phyloP scores from a whole-genome alignment of 2,888 invertebrate species.

The Heliconius cydno region DNA sequence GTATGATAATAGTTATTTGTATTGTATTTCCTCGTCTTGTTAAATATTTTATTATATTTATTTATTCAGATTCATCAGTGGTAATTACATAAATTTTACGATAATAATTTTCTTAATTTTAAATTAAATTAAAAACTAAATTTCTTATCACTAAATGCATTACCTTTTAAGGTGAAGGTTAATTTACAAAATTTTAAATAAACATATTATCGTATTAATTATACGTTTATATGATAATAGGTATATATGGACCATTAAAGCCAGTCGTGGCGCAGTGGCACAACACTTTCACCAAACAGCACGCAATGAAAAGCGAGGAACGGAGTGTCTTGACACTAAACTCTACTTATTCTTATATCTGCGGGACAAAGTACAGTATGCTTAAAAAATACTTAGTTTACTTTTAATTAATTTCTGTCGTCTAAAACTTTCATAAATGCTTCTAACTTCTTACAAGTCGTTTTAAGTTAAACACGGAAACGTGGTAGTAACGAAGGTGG shows the following conservation, averaged over 20 bases:
- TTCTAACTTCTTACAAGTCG: neutral
- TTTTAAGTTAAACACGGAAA: slow-evolving; percentile 28
- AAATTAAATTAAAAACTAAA: no score
- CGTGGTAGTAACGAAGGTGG: slow-evolving; percentile 9
- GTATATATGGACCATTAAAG: neutral
- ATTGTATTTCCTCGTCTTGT: neutral
- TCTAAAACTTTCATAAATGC: no score
- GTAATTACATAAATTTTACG: no score
- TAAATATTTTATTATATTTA: neutral
- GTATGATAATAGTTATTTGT: neutral
- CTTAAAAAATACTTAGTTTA: no score
- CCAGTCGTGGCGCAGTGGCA: no score
- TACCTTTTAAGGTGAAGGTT: no score
- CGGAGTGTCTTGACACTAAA: neutral
- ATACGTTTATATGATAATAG: neutral
- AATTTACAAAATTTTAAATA: neutral
- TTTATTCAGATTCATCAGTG: no score
- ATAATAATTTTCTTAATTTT: no score
- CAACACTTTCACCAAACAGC: no score
- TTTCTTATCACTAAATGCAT: no score
- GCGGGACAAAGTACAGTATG: neutral
- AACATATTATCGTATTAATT: neutral
- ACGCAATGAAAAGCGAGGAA: neutral
- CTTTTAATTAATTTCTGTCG: no score
- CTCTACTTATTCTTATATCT: neutral